Conservation (phyloP, 2,113 vertebrate species). For the Electrona antarctica region DNA sequence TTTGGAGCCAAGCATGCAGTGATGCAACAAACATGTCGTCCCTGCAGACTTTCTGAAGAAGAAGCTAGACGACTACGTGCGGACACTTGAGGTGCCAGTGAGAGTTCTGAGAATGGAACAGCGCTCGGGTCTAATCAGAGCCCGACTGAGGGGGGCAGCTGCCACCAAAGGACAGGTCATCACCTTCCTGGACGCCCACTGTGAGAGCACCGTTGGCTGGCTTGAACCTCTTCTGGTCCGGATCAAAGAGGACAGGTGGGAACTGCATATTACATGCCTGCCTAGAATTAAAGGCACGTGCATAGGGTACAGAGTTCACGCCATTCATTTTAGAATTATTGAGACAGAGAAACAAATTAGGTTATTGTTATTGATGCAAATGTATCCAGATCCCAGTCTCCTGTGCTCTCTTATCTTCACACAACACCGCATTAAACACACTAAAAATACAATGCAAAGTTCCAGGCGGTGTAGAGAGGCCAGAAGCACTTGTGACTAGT, state of each 20-base stretch:
- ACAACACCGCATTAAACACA: too few species aligned
- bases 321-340: too few species aligned
- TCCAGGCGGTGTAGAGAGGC: too few species aligned
- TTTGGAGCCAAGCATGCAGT: too few species aligned
- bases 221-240: slow-evolving; percentile 92
- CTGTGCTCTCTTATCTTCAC: too few species aligned
- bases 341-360: too few species aligned
- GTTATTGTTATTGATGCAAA: too few species aligned
- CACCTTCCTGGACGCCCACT: slow-evolving; percentile 97
- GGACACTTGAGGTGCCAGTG: slow-evolving; percentile 84
- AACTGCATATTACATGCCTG: neutral
- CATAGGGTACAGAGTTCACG: too few species aligned
- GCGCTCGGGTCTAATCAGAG: slow-evolving; percentile 92
- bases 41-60: slow-evolving; percentile 89
- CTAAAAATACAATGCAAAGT: too few species aligned
- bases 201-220: slow-evolving; percentile 94
- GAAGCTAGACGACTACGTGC: slow-evolving; percentile 88
- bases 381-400: too few species aligned
- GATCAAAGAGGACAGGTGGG: slow-evolving; percentile 87
- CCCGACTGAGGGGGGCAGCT: slow-evolving; percentile 90
- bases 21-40: neutral
- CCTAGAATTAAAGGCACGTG: too few species aligned
- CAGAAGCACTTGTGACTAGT: too few species aligned
- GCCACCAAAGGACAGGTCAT: slow-evolving; percentile 91
- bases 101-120: slow-evolving; percentile 94